These are phyloP conservation scores for Drosophila falleni DNA, from an alignment of 2,888 invertebrate species.

Conservation along the genomic window DNA sequence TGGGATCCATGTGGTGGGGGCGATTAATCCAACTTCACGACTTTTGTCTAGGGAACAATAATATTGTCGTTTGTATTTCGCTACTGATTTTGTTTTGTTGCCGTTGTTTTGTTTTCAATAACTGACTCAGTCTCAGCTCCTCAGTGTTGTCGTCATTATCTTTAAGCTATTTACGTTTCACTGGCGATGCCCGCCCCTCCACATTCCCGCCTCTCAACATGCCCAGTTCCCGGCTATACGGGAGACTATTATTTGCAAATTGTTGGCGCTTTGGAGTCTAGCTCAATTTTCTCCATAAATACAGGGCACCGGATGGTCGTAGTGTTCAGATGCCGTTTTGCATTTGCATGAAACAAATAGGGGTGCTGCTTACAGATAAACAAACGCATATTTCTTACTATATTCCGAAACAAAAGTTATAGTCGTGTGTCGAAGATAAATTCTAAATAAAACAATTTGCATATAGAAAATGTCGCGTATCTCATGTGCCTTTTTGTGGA, in stretches of 20 bases:
- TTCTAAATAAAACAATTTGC: background rate
- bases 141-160: conserved; percentile 48
- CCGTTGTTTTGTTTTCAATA: conserved; percentile 19
- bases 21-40: conserved; percentile 41
- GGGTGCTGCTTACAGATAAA: conserved; percentile 18
- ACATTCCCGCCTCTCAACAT: background rate
- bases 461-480: conserved; percentile 34
- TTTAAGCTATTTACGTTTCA: conserved; percentile 59
- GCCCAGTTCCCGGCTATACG: conserved; percentile 24
- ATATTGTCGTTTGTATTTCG: conserved; percentile 74
- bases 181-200: conserved; percentile 20
- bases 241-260: conserved; percentile 54
- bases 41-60: conserved; percentile 64
- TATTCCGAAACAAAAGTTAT: conserved; percentile 33
- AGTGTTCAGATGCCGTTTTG: conserved; percentile 64
- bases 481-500: conserved; percentile 29
- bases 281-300: conserved; percentile 71
- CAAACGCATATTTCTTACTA: background rate
- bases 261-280: conserved; percentile 35
- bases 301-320: conserved; percentile 51
- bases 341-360: conserved; percentile 59
- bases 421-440: conserved; percentile 13
- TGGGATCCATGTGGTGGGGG: conserved; percentile 12
- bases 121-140: conserved; percentile 32
- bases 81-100: conserved; percentile 46